Evolutionary conservation across 1,140 invertebrate genomes (phyloP).

Genomic region (Hormaphis cornu): DNA sequence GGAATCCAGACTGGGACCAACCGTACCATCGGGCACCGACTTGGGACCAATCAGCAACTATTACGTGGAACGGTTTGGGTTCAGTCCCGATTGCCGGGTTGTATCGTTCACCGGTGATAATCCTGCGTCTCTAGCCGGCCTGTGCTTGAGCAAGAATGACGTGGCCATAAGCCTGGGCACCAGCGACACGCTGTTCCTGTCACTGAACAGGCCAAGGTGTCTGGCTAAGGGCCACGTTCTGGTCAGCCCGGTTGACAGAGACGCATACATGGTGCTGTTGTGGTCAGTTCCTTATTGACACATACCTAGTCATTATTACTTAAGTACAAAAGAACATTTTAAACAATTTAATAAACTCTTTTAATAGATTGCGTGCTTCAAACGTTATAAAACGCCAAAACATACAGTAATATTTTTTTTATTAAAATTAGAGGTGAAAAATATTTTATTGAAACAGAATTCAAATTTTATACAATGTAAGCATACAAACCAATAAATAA

Average conservation of each 20-base stretch:
- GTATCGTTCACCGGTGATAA: constrained; percentile 92
- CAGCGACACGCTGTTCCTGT: constrained; percentile 83
- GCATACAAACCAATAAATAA: too few species aligned
- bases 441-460: too few species aligned
- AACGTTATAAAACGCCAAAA: too few species aligned
- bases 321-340: too few species aligned
- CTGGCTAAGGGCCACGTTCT: constrained; percentile 73
- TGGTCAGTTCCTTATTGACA: too few species aligned
- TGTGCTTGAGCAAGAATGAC: constrained; percentile 69
- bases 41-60: constrained; percentile 59
- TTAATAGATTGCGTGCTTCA: too few species aligned
- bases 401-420: too few species aligned
- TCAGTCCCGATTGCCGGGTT: constrained; percentile 66
- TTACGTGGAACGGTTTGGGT: constrained; percentile 62
- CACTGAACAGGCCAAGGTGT: constrained; percentile 56
- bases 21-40: constrained; percentile 57
- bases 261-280: constrained; percentile 78
- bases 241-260: constrained; percentile 66
- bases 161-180: constrained; percentile 84
- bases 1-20: constrained; percentile 56
- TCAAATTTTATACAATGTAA: too few species aligned
- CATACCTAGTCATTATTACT: neutral
- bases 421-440: too few species aligned
- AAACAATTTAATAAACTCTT: too few species aligned
- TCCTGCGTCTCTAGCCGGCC: constrained; percentile 70